Evolutionary conservation across 30 jellyfish, hydroid and myxozoan species (phyloP), one percentile per base, ranked within the genome.

Genomic region (Aurelia sp.): DNA sequence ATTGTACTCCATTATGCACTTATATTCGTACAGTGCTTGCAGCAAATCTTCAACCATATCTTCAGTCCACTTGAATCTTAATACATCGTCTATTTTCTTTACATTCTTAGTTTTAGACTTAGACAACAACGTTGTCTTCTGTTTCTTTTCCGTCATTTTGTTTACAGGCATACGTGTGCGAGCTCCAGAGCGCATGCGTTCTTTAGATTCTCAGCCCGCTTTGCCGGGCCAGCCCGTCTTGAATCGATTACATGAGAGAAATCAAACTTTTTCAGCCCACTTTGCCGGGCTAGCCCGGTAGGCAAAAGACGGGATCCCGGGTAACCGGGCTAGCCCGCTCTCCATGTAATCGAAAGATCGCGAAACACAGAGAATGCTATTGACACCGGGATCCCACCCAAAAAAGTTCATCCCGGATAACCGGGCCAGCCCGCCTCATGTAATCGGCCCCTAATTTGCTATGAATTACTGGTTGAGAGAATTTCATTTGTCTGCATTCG

Each of bases 351-450:
- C 62, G 81, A 63, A 79, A 62, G 62, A 41, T 79, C 65, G 90
- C 80, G 4, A 79, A 79, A 31, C 66, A 79, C 81, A 63, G 81
- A 37, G 65, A 79, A 71, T 47, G 21, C 81, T 79, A 79, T 79
- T 79, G 90, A 79, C 74, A 79, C 88, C 88, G 78, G 88, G 88
- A 50, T 71, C 64, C 81, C 81, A 71, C 81, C 37, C n/a, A 27
- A 71, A 70, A 73, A 47, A 47, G 84, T 73, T 73, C 84, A 73
- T 50, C 71, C 51, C 51, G 84, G 84, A 19, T 73, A 73, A 41
- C 84, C 84, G 70, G 84, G 84, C 83, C 71, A 73, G 71, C 84
- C 84, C 59, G 52, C 84, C 41, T 40, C 70, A 73, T 73, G 84
- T 73, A 73, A 52, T 73, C 84, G 57, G 84, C 84, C 71, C 84